These are phyloP conservation scores for Ibidorhyncha struthersii DNA, from an alignment of 2,113 vertebrate species.

Conservation along the genomic window DNA sequence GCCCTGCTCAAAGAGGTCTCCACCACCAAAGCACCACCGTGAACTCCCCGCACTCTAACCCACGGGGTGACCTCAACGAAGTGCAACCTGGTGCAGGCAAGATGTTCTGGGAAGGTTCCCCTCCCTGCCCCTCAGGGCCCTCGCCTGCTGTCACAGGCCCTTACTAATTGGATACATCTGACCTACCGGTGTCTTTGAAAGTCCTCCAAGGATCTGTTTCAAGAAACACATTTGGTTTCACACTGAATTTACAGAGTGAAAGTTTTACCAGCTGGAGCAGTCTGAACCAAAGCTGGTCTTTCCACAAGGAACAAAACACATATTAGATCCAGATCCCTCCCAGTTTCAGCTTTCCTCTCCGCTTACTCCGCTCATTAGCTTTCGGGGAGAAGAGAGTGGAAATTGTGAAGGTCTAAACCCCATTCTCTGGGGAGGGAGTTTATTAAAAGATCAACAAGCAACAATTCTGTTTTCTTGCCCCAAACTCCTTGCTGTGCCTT, in stretches of 20 bases:
- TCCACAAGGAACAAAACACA: slow-evolving; percentile 24
- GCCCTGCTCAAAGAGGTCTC: background rate
- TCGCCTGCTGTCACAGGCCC: background rate
- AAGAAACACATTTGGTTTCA: slow-evolving; percentile 66
- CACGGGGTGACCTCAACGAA: background rate
- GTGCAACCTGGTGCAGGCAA: background rate
- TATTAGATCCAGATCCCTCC: background rate
- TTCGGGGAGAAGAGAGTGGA: background rate
- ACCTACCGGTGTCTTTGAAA: slow-evolving; percentile 46
- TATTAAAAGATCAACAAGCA: background rate
- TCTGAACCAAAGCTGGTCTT: slow-evolving; percentile 49
- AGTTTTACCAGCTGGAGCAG: slow-evolving; percentile 64
- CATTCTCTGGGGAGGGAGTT: background rate
- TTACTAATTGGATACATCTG: slow-evolving; percentile 64
- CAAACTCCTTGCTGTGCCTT: background rate
- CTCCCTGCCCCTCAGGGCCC: background rate
- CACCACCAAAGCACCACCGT: background rate
- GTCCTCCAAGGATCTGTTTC: slow-evolving; percentile 43
- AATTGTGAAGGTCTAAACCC: background rate
- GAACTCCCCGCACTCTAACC: background rate
- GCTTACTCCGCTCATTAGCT: background rate
- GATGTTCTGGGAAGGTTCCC: slow-evolving; percentile 10
- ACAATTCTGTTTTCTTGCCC: background rate
- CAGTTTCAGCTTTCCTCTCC: background rate
- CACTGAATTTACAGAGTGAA: slow-evolving; percentile 59